A percentile compares a stretch with the other conserved stretches of the same genome.
Evolutionary conservation across 2,113 vertebrate genomes (phyloP).

Genomic region (Vidua chalybeata): DNA sequence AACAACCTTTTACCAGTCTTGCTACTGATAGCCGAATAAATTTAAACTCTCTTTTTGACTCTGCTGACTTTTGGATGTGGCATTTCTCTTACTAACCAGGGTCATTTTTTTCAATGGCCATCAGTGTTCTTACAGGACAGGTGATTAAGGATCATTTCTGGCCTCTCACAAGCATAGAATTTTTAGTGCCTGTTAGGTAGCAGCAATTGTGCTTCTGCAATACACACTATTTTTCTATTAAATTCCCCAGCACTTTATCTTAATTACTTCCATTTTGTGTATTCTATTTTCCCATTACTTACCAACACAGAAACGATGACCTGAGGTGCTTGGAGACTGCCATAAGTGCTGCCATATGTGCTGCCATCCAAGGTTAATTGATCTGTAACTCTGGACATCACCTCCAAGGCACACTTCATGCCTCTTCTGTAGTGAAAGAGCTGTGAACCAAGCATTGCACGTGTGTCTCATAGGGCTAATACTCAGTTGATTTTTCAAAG

Average conservation of each 20-base stretch:
- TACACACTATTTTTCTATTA: not conserved
- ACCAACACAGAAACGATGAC: not conserved
- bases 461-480: rapidly evolving
- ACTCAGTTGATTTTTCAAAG: not conserved
- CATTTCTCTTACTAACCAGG: not conserved
- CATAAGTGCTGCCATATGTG: not conserved
- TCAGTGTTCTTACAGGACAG: not conserved
- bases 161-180: not conserved
- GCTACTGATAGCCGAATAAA: not conserved
- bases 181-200: not conserved
- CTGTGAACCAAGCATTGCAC: not conserved
- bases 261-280: not conserved
- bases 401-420: not conserved
- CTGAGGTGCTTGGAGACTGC: not conserved
- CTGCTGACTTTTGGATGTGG: not conserved
- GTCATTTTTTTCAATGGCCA: not conserved
- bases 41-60: slow-evolving; percentile 3
- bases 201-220: not conserved
- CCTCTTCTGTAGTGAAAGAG: not conserved
- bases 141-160: not conserved
- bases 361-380: not conserved
- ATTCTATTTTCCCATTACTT: not conserved
- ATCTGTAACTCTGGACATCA: not conserved
- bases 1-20: slow-evolving; percentile 24
- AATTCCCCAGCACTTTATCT: not conserved